Conservation (phyloP, 2,797 vertebrate genomes). For the Dryobates pubescens region DNA sequence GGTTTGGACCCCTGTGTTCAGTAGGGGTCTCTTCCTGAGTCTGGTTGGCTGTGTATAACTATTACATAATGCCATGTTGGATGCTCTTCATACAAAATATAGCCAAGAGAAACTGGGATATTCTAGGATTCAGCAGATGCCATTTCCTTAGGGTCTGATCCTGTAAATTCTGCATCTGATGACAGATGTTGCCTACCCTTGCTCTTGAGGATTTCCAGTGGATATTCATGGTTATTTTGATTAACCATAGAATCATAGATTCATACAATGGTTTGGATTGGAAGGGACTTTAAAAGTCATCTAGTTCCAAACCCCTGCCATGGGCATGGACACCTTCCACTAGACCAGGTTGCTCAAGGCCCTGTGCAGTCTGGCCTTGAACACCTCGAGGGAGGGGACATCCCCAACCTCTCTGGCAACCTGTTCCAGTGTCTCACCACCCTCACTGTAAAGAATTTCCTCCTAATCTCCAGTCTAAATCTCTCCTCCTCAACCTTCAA, state of each 20-base stretch:
- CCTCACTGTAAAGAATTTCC: no score
- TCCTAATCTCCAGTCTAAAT: no score
- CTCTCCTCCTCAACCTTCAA: no score
- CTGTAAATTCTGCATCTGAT: not conserved
- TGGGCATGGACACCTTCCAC: no score
- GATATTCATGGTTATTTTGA: not conserved
- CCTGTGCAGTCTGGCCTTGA: no score
- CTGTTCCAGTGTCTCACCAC: no score
- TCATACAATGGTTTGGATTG: no score
- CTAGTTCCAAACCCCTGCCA: no score
- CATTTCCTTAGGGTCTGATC: not conserved
- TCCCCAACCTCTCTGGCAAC: no score
- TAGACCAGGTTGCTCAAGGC: no score
- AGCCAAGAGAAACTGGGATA: not conserved
- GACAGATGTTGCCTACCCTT: not conserved
- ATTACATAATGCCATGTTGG: not conserved
- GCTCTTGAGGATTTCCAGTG: not conserved
- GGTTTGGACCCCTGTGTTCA: not conserved
- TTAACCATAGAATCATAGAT: not conserved
- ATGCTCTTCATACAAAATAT: slow-evolving; percentile 7
- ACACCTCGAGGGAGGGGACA: no score
- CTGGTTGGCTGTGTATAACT: not conserved
- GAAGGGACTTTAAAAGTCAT: no score
- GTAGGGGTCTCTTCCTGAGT: not conserved
- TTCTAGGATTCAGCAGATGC: not conserved